Conservation (phyloP, 1,140 invertebrate genomes). For the Euwallacea fornicatus region DNA sequence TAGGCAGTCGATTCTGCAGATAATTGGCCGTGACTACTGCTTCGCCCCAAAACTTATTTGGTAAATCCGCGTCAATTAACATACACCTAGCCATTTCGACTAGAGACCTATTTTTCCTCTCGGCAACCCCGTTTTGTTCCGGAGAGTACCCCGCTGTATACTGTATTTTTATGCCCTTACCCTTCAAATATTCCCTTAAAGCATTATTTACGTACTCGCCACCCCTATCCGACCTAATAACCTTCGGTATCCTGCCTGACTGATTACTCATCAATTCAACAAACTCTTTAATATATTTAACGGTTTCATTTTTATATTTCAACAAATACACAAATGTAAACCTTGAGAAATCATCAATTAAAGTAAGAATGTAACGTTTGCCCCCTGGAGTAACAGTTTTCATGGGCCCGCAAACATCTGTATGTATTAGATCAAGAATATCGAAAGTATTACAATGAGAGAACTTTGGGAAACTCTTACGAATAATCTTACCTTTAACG, state of each 20-base stretch:
- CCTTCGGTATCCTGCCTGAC: neutral
- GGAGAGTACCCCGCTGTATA: conserved; percentile 45
- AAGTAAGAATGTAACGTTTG: neutral
- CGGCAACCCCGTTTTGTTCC: conserved; percentile 52
- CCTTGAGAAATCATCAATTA: neutral
- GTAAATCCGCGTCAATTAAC: conserved; percentile 33
- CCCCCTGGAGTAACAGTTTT: neutral
- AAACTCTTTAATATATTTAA: neutral
- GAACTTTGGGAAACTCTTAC: conserved; percentile 41
- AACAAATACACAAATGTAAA: neutral
- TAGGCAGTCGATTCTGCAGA: neutral
- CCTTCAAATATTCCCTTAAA: too few relatives aligned
- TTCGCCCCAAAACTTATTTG: conserved; percentile 51
- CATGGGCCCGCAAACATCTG: neutral
- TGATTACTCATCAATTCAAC: neutral
- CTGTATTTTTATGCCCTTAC: conserved; percentile 10
- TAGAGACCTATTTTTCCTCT: conserved; percentile 52
- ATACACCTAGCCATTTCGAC: conserved; percentile 46
- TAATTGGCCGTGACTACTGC: conserved; percentile 49
- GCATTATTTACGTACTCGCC: neutral
- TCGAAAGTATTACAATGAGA: neutral
- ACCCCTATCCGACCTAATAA: neutral
- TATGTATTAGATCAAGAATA: neutral
- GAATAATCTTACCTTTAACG: conserved; percentile 45
- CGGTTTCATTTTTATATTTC: neutral